phyloP scores from a whole-genome alignment of 2,797 vertebrate species.

The Atherinosoma microstoma region DNA sequence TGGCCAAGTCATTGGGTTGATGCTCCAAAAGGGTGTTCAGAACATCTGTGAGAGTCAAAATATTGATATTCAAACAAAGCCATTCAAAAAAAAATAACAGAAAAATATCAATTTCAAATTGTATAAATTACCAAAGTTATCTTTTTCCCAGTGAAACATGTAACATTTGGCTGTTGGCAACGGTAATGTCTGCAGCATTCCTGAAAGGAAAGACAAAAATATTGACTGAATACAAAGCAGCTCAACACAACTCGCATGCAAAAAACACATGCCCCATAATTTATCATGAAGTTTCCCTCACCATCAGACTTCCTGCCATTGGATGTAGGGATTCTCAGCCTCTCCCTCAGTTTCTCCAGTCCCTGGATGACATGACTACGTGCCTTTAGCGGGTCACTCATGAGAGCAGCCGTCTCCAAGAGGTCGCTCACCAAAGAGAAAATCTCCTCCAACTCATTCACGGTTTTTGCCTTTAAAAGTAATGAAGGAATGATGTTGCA shows the following conservation, averaged over 20 bases:
- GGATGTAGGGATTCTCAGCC: constrained; percentile 77
- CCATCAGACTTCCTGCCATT: constrained; percentile 79
- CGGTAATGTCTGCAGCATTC: constrained; percentile 87
- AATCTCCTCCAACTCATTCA: constrained; percentile 84
- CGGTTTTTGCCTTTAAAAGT: constrained; percentile 77
- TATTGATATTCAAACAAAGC: not conserved
- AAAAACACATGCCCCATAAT: not conserved
- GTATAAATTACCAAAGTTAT: constrained; percentile 92
- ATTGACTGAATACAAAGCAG: not conserved
- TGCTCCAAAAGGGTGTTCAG: constrained; percentile 89
- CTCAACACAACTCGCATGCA: not conserved
- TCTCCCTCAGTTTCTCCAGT: constrained; percentile 83
- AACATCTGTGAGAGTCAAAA: constrained; percentile 82
- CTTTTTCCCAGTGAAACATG: constrained; percentile 93
- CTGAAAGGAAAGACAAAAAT: constrained; percentile 33
- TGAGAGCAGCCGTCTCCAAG: constrained; percentile 83
- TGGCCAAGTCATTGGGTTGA: constrained; percentile 77
- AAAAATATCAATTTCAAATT: not conserved
- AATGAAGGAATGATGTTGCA: not conserved
- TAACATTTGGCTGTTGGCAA: constrained; percentile 91
- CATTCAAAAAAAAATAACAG: no score
- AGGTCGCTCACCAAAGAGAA: constrained; percentile 79
- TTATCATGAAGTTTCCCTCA: constrained; percentile 26
- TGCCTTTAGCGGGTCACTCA: constrained; percentile 73
- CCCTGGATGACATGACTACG: constrained; percentile 80